Evolutionary conservation across 2,113 vertebrate species (phyloP).

Genomic region (Syngnathus floridae): DNA sequence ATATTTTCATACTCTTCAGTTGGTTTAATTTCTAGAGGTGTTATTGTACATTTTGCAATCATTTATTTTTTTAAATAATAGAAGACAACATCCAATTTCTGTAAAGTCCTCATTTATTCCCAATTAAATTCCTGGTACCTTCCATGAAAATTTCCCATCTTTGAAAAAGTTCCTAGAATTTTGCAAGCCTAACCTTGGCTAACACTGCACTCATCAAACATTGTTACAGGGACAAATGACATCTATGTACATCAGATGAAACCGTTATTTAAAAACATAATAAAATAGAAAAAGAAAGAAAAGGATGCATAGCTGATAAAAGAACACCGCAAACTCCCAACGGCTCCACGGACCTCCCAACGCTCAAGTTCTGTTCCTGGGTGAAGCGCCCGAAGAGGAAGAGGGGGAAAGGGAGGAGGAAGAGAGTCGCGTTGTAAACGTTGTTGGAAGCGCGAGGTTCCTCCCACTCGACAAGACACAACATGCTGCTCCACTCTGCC

Average conservation of each 20-base stretch:
- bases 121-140: background rate
- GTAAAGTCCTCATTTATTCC: no score
- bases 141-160: background rate
- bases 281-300: constrained; percentile 2
- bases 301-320: constrained; percentile 59
- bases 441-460: constrained; percentile 33
- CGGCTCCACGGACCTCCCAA: constrained; percentile 39
- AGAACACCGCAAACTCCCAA: constrained; percentile 27
- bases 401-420: constrained; percentile 5
- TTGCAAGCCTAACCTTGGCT: background rate
- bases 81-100: no score
- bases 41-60: no score
- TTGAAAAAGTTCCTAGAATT: background rate
- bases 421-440: constrained; percentile 37
- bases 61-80: no score
- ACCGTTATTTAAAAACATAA: background rate
- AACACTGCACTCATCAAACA: background rate
- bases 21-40: no score
- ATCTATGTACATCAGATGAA: background rate
- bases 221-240: background rate
- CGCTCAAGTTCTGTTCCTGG: constrained; percentile 33
- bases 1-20: no score
- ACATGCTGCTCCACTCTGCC: constrained; percentile 5
- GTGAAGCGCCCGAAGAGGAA: constrained; percentile 27
- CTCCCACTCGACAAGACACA: constrained; percentile 17